These are phyloP conservation scores for Eupithecia pulchellata DNA, from an alignment of 2,888 invertebrate genomes.

Conservation along the genomic window DNA sequence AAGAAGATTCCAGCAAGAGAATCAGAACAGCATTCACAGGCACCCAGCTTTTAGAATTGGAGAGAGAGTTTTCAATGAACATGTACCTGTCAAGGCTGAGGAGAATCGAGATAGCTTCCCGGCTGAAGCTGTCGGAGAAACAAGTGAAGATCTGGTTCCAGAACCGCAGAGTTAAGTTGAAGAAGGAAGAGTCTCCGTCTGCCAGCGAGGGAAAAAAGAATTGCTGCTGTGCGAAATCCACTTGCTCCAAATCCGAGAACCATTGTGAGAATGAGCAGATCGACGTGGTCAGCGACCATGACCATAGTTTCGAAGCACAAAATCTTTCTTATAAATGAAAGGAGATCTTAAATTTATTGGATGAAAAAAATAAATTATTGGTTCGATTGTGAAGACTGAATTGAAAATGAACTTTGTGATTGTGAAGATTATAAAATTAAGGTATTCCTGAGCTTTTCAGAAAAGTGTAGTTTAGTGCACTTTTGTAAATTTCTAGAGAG, in stretches of 20 bases:
- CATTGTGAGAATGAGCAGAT: slow-evolving; percentile 77
- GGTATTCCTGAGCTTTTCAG: neutral
- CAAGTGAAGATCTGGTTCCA: slow-evolving; percentile 99
- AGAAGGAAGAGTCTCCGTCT: slow-evolving; percentile 92
- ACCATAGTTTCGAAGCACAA: slow-evolving; percentile 66
- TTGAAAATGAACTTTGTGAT: slow-evolving; percentile 8
- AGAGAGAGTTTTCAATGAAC: slow-evolving; percentile 94
- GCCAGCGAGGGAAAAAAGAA: slow-evolving; percentile 66
- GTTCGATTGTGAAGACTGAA: slow-evolving; percentile 10
- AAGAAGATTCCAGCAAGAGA: slow-evolving; percentile 91
- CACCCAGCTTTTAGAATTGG: slow-evolving; percentile 93
- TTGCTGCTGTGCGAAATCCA: slow-evolving; percentile 71
- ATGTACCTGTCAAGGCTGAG: slow-evolving; percentile 96
- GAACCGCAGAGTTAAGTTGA: slow-evolving; percentile 96
- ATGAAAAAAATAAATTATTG: neutral
- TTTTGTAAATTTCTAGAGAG: neutral
- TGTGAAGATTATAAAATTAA: neutral
- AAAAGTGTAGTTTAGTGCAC: neutral
- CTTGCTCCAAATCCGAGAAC: slow-evolving; percentile 65
- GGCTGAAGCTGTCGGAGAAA: slow-evolving; percentile 94
- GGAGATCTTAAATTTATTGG: neutral
- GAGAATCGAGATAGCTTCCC: slow-evolving; percentile 96
- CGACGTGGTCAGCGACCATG: slow-evolving; percentile 78
- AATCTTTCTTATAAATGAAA: slow-evolving; percentile 67
- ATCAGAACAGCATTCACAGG: slow-evolving; percentile 97